Evolutionary conservation across 2,888 invertebrate genomes (phyloP).

Genomic region (Hybos culiciformis): DNA sequence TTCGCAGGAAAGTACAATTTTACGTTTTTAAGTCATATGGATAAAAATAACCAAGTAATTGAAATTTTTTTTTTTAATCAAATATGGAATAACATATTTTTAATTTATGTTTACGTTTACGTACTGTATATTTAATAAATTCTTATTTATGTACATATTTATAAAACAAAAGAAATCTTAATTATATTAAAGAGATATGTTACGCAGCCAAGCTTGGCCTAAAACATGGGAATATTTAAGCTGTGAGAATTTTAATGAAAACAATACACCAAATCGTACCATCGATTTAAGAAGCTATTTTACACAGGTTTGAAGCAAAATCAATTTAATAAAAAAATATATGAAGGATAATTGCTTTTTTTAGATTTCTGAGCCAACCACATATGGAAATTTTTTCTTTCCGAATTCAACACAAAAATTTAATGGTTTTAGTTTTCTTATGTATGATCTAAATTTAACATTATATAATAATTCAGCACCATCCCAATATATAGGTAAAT

Average conservation of each 20-base stretch:
- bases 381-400: slow-evolving; percentile 53
- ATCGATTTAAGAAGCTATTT: slow-evolving; percentile 57
- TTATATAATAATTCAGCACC: slow-evolving; percentile 59
- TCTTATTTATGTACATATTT: too few relatives aligned
- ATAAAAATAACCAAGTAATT: too few relatives aligned
- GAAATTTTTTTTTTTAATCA: too few relatives aligned
- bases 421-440: slow-evolving; percentile 62
- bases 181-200: slow-evolving; percentile 44
- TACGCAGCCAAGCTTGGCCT: slow-evolving; percentile 59
- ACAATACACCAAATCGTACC: slow-evolving; percentile 55
- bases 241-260: slow-evolving; percentile 67
- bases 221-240: slow-evolving; percentile 56
- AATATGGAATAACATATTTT: too few relatives aligned
- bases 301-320: slow-evolving; percentile 41
- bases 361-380: slow-evolving; percentile 48
- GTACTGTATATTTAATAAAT: too few relatives aligned
- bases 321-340: not conserved
- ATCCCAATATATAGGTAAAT: slow-evolving; percentile 55
- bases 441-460: slow-evolving; percentile 57
- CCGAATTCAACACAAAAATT: slow-evolving; percentile 42
- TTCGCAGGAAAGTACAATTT: too few relatives aligned
- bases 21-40: too few relatives aligned
- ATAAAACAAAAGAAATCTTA: too few relatives aligned
- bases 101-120: too few relatives aligned
- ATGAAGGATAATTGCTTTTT: not conserved